These are phyloP conservation scores for Euphonia xanthogaster DNA, from an alignment of 2,797 vertebrate species.

Conservation along the genomic window DNA sequence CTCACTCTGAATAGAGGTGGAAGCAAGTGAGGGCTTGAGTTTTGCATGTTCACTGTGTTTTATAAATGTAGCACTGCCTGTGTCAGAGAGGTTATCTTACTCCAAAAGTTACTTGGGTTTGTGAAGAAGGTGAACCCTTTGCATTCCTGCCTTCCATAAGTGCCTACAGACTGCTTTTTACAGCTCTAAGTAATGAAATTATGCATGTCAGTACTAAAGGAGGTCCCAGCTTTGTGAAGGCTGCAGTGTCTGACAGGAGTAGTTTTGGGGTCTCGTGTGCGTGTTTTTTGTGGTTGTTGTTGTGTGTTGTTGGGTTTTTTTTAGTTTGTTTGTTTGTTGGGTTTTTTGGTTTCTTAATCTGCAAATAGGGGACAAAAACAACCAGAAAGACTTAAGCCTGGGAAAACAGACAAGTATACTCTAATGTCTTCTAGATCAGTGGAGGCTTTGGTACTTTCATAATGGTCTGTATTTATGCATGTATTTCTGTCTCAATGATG, in stretches of 20 bases:
- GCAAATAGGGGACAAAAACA: neutral
- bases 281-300: neutral
- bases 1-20: neutral
- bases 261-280: neutral
- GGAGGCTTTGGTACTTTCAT: neutral
- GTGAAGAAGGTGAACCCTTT: neutral
- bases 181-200: neutral
- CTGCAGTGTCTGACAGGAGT: neutral
- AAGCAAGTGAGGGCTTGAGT: neutral
- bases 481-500: neutral
- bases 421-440: neutral
- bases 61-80: neutral
- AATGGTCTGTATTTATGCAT: neutral
- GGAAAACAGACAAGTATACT: neutral
- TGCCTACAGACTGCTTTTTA: neutral
- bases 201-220: neutral
- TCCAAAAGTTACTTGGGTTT: neutral
- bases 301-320: neutral
- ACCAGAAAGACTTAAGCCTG: neutral
- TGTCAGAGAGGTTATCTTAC: neutral
- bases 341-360: neutral
- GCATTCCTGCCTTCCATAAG: neutral
- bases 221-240: neutral
- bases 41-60: neutral
- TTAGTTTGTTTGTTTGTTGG: neutral